Conservation (phyloP, 2,888 invertebrate species). For the Tachina grossa region DNA sequence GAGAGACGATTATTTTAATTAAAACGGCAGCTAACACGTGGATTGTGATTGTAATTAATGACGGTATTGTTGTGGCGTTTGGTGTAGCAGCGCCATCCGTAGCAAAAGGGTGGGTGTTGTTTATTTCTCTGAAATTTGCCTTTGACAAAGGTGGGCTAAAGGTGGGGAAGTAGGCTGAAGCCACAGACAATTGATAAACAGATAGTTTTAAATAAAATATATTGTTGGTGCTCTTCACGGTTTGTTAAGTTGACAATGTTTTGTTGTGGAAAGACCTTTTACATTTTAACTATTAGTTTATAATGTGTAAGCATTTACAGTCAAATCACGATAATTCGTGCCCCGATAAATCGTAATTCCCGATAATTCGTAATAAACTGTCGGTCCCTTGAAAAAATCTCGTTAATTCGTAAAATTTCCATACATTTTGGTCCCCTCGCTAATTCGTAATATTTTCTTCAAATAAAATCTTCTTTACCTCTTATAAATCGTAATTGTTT, state of each 20-base stretch:
- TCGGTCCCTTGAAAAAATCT: too few species aligned
- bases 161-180: background rate
- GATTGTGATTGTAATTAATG: constrained; percentile 70
- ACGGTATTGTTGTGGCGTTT: constrained; percentile 36
- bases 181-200: constrained; percentile 4
- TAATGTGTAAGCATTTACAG: constrained; percentile 17
- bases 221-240: constrained; percentile 52
- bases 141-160: too few species aligned
- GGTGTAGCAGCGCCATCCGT: background rate
- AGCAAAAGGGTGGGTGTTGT: constrained; percentile 54
- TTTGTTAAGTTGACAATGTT: constrained; percentile 37
- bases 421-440: too few species aligned
- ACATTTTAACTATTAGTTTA: background rate
- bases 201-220: constrained; percentile 47
- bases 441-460: too few species aligned
- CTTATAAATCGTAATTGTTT: too few species aligned
- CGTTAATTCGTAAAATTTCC: too few species aligned
- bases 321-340: too few species aligned
- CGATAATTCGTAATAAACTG: too few species aligned
- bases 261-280: background rate
- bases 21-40: constrained; percentile 71
- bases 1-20: constrained; percentile 70
- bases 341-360: too few species aligned
- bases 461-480: too few species aligned
- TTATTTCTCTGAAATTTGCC: constrained; percentile 25